Percentiles rank a stretch among this genome's conserved stretches.
These are phyloP conservation scores for Gasterosteus nipponicus DNA, from an alignment of 2,113 vertebrate genomes.

Conservation along the genomic window DNA sequence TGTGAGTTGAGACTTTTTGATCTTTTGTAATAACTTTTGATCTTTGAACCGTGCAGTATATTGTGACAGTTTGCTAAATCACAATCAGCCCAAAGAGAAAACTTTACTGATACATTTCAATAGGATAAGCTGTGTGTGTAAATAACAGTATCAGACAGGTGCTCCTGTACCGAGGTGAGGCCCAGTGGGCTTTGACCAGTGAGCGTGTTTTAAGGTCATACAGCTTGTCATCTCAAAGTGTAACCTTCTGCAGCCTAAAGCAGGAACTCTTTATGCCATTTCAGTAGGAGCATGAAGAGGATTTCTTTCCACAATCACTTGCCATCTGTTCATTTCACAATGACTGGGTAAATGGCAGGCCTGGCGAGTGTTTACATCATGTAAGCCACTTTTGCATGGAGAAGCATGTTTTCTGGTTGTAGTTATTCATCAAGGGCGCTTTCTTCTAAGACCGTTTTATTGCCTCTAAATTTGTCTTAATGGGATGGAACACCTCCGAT, in stretches of 20 bases:
- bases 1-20: too few species aligned
- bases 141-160: conserved; percentile 8
- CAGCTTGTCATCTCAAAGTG: conserved; percentile 5
- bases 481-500: conserved; percentile 7
- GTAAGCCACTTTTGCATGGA: neutral
- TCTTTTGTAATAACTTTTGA: too few species aligned
- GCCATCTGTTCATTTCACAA: conserved; percentile 23
- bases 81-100: too few species aligned
- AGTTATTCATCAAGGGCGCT: conserved; percentile 12
- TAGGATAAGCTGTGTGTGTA: too few species aligned
- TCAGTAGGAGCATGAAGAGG: neutral
- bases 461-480: conserved; percentile 24
- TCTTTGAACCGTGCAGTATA: too few species aligned
- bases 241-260: conserved; percentile 30
- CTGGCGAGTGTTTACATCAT: conserved; percentile 1
- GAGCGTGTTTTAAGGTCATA: conserved; percentile 24
- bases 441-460: conserved; percentile 2
- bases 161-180: neutral
- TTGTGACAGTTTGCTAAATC: too few species aligned
- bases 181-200: neutral
- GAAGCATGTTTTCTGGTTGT: conserved; percentile 7
- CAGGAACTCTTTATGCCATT: neutral
- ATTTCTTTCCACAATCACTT: conserved; percentile 6
- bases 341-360: neutral
- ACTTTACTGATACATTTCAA: too few species aligned